Evolutionary conservation across 1,140 invertebrate species (phyloP), one percentile per base, ranked within the genome.

Genomic region (Drosophila simulans): DNA sequence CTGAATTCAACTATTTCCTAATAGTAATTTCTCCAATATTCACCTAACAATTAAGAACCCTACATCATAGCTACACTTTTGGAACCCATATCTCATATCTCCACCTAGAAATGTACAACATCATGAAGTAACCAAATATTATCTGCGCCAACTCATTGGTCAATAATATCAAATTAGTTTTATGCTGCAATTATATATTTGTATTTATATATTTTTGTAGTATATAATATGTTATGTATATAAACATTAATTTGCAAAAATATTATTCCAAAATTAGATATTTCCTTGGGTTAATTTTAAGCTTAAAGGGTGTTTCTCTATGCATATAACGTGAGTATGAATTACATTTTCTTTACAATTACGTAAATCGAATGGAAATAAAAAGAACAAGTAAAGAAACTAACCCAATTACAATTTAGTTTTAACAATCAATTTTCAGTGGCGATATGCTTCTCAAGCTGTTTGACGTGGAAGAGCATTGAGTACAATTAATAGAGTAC

Each of bases 231-330:
- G 25, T 72, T 56, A 63, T 88, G 77, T 88, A 76, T 88, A 80
- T 88, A 76, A 84, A 89, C 80, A 84, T 84, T 88, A 86, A 51
- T 65, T 86, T 88, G 80, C 80, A 84, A 88, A 86, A 84, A 74
- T 70, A 69, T 77, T 63, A 71, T 63, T 77, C 49, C 40, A 70
- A 77, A 68, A 68, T 66, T 68, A 69, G 48, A 34, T 27, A 70
- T 15, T 69, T 69, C 34, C 31, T 40, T 70, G 60, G 53, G 46
- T 57, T 65, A 63, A 20, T 59, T 56, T 58, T 48, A 48, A 62
- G 35, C 57, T 53, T 51, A 66, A 42, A 45, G 58, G 49, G 64
- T 51, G 45, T 39, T 46, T 25, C 34, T 52, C 42, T 52, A 64
- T 53, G 51, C 58, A 62, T 55, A 56, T 48, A 69, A 27, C 34